Evolutionary conservation across 2,888 invertebrate species (phyloP).

Genomic region (Yponomeuta cagnagella): DNA sequence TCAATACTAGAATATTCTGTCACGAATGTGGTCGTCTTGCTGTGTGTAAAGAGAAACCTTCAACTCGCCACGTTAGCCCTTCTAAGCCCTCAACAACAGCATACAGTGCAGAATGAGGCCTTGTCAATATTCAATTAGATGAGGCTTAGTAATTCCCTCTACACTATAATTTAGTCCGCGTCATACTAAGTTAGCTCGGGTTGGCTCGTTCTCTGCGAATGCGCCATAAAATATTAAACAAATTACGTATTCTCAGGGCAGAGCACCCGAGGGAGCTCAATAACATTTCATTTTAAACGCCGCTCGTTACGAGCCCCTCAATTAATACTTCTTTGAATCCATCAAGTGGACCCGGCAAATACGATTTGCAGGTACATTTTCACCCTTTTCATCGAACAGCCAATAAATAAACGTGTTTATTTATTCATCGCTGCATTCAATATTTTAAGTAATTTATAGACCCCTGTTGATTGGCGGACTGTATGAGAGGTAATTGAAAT

Average conservation of each 20-base stretch:
- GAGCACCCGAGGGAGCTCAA: conserved; percentile 5
- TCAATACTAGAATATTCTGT: too few relatives aligned
- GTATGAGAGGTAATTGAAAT: too few relatives aligned
- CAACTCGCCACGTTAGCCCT: too few relatives aligned
- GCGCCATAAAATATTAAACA: not conserved
- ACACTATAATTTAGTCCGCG: not conserved
- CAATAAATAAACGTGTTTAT: not conserved
- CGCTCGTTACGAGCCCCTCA: conserved; percentile 10
- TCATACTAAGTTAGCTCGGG: not conserved
- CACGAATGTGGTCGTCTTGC: too few relatives aligned
- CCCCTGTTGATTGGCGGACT: too few relatives aligned
- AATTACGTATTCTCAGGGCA: conserved; percentile 18
- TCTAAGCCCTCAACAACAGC: too few relatives aligned
- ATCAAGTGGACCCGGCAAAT: conserved; percentile 3
- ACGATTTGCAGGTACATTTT: not conserved
- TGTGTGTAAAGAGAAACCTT: too few relatives aligned
- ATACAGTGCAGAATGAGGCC: not conserved
- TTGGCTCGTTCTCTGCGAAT: not conserved
- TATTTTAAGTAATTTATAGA: not conserved
- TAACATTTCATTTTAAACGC: conserved; percentile 7
- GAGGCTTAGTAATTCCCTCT: not conserved
- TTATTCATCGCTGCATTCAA: not conserved
- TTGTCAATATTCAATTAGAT: not conserved
- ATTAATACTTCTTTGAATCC: conserved; percentile 12
- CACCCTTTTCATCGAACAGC: not conserved